Percentiles rank a stretch among this genome's conserved stretches.
These are phyloP conservation scores for Caranx melampygus DNA, from an alignment of 2,113 vertebrate genomes.

Conservation along the genomic window DNA sequence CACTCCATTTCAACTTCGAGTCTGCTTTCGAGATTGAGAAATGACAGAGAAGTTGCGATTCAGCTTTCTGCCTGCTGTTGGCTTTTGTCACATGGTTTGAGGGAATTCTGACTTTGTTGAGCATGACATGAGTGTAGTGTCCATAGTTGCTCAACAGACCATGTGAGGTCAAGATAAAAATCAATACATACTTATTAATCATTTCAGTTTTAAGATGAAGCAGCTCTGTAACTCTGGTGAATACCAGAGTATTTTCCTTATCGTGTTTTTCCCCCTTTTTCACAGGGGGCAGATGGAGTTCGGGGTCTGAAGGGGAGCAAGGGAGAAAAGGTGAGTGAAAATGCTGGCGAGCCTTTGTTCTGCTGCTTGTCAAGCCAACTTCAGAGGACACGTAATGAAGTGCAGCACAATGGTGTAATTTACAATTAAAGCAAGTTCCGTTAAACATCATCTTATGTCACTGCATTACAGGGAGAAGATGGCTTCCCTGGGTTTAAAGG, in stretches of 20 bases:
- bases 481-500: conserved; percentile 94
- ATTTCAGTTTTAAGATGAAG: conserved; percentile 32
- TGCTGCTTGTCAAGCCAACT: conserved; percentile 14
- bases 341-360: background rate
- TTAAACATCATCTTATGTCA: conserved; percentile 28
- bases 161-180: conserved; percentile 62
- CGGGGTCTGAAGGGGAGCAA: conserved; percentile 92
- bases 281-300: conserved; percentile 90
- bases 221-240: conserved; percentile 9
- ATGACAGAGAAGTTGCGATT: conserved; percentile 15
- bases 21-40: conserved; percentile 25
- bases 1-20: conserved; percentile 33
- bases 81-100: conserved; percentile 5
- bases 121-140: conserved; percentile 49
- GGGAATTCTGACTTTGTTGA: conserved; percentile 3
- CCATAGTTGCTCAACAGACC: conserved; percentile 47
- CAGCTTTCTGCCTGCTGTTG: conserved; percentile 21
- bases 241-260: background rate
- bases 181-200: conserved; percentile 55
- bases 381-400: background rate
- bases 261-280: conserved; percentile 15
- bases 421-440: conserved; percentile 17
- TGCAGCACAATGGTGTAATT: conserved; percentile 32
- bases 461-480: conserved; percentile 88
- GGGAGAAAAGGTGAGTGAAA: conserved; percentile 90